phyloP scores from a whole-genome alignment of 1,140 invertebrate genomes.

The Hypsibius dujardini region DNA sequence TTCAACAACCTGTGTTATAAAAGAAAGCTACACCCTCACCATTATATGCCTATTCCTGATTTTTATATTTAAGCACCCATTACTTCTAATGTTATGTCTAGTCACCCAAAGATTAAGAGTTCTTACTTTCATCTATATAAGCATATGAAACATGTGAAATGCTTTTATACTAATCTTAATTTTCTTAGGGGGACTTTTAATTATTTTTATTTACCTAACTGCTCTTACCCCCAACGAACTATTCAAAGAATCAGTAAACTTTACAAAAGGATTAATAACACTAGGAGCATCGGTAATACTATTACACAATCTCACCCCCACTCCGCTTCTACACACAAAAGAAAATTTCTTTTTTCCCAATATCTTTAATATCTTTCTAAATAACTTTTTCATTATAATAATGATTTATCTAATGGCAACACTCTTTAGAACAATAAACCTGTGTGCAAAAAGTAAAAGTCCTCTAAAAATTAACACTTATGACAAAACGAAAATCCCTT shows the following conservation, averaged over 20 bases:
- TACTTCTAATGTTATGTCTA: no score
- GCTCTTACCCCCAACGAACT: not conserved
- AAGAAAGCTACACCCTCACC: no score
- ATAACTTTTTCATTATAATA: not conserved
- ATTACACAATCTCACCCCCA: no score
- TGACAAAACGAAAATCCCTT: not conserved
- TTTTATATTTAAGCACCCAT: no score
- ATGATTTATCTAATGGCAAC: slow-evolving; percentile 1
- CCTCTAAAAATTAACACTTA: not conserved
- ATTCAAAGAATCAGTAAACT: not conserved
- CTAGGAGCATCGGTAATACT: no score
- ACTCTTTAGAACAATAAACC: not conserved
- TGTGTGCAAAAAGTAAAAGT: not conserved
- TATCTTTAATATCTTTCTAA: not conserved
- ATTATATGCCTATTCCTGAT: no score
- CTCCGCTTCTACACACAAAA: not conserved
- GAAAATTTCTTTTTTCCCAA: not conserved
- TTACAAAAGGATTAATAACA: not conserved
- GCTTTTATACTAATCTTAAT: slow-evolving; percentile 2
- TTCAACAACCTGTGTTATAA: no score
- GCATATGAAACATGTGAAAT: not conserved
- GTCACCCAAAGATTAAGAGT: no score
- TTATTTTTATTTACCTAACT: slow-evolving; percentile 7
- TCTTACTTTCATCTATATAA: no score
- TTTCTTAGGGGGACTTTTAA: not conserved